Evolutionary conservation across 2,113 vertebrate genomes (phyloP), one percentile per base, ranked within the genome.

Genomic region (Drymodes brunneopygia): DNA sequence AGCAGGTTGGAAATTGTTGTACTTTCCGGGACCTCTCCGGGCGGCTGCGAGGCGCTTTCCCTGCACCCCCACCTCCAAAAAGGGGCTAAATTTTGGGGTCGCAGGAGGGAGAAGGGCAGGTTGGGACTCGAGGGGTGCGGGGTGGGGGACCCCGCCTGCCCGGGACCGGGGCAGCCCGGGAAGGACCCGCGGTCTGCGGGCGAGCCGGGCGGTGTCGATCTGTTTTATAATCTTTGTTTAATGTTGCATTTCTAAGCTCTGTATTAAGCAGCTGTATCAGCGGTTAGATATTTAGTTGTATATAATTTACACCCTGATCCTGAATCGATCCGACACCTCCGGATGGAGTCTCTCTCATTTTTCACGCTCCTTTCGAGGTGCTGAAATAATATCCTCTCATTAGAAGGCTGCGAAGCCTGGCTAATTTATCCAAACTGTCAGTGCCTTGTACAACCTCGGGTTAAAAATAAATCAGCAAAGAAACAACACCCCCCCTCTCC

Each of bases 371-470:
- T 98, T 98, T 98, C 98, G 96, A 98, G 98, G 98, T 98, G 98
- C 98, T 98, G 98, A 99, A 99, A 98, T 99, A 98, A 99, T 99
- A 99, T 98, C 98, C 98, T 98, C 99, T 99, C 98, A 99, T 99
- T 99, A 99, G 98, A 98, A 98, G 98, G 97, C 98, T 97, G 97
- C 98, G 98, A 98, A 98, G 98, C 97, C 98, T 97, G 98, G 98
- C 98, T 99, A 99, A 99, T 99, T 99, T 99, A 99, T 99, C 98
- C 98, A 98, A 98, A 98, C 98, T 99, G 99, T 99, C 99, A 99
- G 95, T 97, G 98, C 96, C 98, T 98, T 99, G 99, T 99, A 99
- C 98, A 99, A 99, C 99, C 99, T 98, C 98, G 98, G 99, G 99
- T 99, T 99, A 98, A 98, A 98, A 99, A 99, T 99, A 99, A 99